phyloP scores from a whole-genome alignment of 2,113 vertebrate genomes.

The Dasyprocta punctata region DNA sequence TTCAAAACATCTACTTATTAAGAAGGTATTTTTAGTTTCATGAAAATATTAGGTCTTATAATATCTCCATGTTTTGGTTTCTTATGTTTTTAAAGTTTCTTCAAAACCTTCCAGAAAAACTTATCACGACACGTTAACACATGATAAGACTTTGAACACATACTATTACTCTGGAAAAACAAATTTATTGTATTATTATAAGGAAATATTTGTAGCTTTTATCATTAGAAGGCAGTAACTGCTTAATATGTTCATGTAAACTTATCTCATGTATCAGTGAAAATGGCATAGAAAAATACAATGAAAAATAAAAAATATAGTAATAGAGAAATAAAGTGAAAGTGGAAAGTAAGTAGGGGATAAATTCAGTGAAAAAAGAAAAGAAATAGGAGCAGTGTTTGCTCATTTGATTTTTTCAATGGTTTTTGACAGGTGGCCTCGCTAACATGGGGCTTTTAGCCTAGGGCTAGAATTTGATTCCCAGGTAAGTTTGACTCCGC shows the following conservation, averaged over 20 bases:
- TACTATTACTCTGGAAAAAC: background rate
- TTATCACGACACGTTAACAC: background rate
- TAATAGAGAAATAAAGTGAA: background rate
- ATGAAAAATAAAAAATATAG: background rate
- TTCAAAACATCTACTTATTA: background rate
- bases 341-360: background rate
- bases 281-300: background rate
- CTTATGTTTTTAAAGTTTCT: background rate
- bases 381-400: background rate
- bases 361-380: background rate
- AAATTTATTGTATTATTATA: background rate
- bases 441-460: background rate
- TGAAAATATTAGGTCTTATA: background rate
- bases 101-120: background rate
- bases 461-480: background rate
- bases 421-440: slow-evolving; percentile 23
- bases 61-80: background rate
- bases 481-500: background rate
- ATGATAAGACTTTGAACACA: background rate
- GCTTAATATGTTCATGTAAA: background rate
- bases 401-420: background rate
- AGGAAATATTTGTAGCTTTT: background rate
- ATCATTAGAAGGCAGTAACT: background rate
- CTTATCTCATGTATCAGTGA: background rate
- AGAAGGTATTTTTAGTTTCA: background rate